phyloP scores from a whole-genome alignment of 1,140 invertebrate genomes.

The Papilio glaucus region DNA sequence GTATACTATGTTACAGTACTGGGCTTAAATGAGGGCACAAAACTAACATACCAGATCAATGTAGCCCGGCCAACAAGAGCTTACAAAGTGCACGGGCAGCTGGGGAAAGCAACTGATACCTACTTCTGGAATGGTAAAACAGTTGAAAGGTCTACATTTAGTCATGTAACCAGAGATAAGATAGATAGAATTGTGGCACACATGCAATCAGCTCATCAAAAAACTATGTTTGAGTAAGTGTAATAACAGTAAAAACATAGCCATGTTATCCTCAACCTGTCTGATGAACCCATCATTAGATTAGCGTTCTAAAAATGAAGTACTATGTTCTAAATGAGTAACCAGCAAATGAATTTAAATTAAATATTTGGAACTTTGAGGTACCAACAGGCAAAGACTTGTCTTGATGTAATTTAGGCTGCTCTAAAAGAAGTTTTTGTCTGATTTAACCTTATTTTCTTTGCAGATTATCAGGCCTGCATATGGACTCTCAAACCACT shows the following conservation, averaged over 20 bases:
- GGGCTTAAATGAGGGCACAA: slow-evolving; percentile 88
- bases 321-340: too few relatives aligned
- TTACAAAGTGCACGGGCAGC: slow-evolving; percentile 90
- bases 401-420: too few relatives aligned
- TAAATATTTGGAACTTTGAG: too few relatives aligned
- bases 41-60: slow-evolving; percentile 83
- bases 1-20: slow-evolving; percentile 81
- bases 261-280: too few relatives aligned
- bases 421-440: too few relatives aligned
- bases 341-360: too few relatives aligned
- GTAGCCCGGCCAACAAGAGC: slow-evolving; percentile 84
- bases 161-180: slow-evolving; percentile 86
- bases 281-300: too few relatives aligned
- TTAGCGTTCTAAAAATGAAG: too few relatives aligned
- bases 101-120: slow-evolving; percentile 91
- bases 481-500: slow-evolving; percentile 92
- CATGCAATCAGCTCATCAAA: slow-evolving; percentile 92
- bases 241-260: too few relatives aligned
- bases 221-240: slow-evolving; percentile 92
- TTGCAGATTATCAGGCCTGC: slow-evolving; percentile 89
- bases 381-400: too few relatives aligned
- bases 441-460: slow-evolving; percentile 25
- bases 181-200: slow-evolving; percentile 89
- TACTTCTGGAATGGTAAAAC: slow-evolving; percentile 89
- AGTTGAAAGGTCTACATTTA: slow-evolving; percentile 88